These are phyloP conservation scores for Drosophila ustulata DNA, from an alignment of 2,888 invertebrate genomes.

Conservation along the genomic window DNA sequence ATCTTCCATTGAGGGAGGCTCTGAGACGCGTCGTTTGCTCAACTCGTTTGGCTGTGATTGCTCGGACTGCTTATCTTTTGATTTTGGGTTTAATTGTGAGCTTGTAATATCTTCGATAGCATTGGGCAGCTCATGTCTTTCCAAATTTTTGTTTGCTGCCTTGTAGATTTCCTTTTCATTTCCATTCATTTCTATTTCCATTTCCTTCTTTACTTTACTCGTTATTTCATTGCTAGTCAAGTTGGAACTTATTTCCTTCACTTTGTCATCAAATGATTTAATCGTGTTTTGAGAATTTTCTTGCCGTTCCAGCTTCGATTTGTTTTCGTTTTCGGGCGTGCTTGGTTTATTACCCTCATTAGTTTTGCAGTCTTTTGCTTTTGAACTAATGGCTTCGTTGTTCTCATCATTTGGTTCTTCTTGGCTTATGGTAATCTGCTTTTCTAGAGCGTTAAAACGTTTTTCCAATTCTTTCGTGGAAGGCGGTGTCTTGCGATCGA, in stretches of 20 bases:
- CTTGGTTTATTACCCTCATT: background rate
- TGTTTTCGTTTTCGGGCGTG: background rate
- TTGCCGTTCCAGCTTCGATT: background rate
- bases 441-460: slow-evolving; percentile 80
- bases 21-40: slow-evolving; percentile 66
- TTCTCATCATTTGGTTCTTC: slow-evolving; percentile 25
- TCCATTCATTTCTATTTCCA: background rate
- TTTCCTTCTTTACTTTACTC: slow-evolving; percentile 1
- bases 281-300: slow-evolving; percentile 24
- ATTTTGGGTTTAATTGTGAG: background rate
- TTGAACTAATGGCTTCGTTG: slow-evolving; percentile 5
- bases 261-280: slow-evolving; percentile 54
- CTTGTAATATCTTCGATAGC: background rate
- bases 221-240: slow-evolving; percentile 18
- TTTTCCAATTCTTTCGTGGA: slow-evolving; percentile 81
- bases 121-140: slow-evolving; percentile 6
- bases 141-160: slow-evolving; percentile 6
- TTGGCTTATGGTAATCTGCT: slow-evolving; percentile 62
- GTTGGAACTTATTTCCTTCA: slow-evolving; percentile 40
- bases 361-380: background rate
- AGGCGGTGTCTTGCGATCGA: slow-evolving; percentile 64
- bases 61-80: background rate
- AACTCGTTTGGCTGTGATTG: slow-evolving; percentile 32
- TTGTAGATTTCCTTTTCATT: slow-evolving; percentile 19
- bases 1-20: slow-evolving; percentile 80